Percentiles rank a stretch among this genome's conserved stretches.
Evolutionary conservation across 2,113 vertebrate genomes (phyloP).

Genomic region (Furnarius figulus): DNA sequence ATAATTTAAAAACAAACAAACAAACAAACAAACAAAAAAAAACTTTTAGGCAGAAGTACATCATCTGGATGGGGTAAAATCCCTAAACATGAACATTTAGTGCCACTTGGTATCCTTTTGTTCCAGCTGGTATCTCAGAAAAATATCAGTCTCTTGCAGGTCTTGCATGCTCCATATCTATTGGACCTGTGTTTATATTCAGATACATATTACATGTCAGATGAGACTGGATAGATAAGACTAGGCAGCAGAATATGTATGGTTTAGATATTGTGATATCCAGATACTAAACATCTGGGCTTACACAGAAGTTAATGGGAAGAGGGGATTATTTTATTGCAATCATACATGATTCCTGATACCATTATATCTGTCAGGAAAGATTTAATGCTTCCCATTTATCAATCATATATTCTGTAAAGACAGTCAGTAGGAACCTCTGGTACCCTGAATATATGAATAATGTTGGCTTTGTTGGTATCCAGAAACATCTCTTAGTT

Average conservation of each 20-base stretch:
- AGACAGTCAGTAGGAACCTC: background rate
- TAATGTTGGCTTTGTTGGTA: background rate
- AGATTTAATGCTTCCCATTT: background rate
- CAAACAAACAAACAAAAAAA: no score
- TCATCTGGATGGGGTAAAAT: background rate
- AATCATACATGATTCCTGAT: background rate
- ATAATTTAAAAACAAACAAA: no score
- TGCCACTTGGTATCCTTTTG: background rate
- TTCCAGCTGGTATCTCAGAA: background rate
- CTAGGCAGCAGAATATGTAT: background rate
- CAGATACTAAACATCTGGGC: rapidly evolving
- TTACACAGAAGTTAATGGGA: background rate
- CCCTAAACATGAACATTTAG: background rate
- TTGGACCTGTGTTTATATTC: background rate
- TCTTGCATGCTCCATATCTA: background rate
- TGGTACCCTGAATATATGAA: background rate
- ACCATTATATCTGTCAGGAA: background rate
- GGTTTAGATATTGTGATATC: background rate
- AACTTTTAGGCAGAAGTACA: background rate
- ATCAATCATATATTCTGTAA: background rate
- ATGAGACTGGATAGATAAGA: background rate
- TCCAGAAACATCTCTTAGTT: background rate
- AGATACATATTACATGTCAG: background rate
- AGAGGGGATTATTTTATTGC: background rate
- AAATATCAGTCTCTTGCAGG: background rate